Evolutionary conservation across 1,140 invertebrate species (phyloP).

Genomic region (Pectinophora gossypiella): DNA sequence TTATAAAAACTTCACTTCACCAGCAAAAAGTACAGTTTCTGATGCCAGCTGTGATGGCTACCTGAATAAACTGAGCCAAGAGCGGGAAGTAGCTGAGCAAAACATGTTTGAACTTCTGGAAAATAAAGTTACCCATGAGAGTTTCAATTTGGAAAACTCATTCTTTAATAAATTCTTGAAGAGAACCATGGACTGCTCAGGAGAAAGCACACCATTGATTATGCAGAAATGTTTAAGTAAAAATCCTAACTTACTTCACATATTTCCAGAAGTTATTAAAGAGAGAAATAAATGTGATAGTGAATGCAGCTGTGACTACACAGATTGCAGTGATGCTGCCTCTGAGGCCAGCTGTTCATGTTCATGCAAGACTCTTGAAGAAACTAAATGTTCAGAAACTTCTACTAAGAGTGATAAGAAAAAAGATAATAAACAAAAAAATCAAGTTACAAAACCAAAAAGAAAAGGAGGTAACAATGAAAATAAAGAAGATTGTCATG

Average conservation of each 20-base stretch:
- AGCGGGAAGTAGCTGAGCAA: conserved; percentile 77
- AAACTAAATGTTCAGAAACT: conserved; percentile 7
- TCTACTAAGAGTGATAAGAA: conserved; percentile 14
- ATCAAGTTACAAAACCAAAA: conserved; percentile 19
- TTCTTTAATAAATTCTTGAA: conserved; percentile 76
- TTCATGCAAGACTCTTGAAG: conserved; percentile 49
- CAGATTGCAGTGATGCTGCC: conserved; percentile 50
- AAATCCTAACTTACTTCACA: conserved; percentile 52
- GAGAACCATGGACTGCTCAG: conserved; percentile 57
- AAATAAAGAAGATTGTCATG: conserved; percentile 49
- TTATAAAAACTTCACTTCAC: conserved; percentile 57
- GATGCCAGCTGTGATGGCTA: conserved; percentile 62
- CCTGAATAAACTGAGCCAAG: conserved; percentile 51
- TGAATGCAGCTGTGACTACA: conserved; percentile 55
- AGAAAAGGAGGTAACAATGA: conserved; percentile 32
- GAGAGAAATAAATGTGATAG: conserved; percentile 26
- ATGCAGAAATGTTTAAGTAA: conserved; percentile 53
- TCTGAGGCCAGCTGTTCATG: conserved; percentile 43
- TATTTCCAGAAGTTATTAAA: conserved; percentile 30
- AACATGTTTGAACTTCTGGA: conserved; percentile 84
- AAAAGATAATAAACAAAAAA: conserved; percentile 18
- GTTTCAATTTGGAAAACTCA: conserved; percentile 83
- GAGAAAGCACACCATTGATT: conserved; percentile 59
- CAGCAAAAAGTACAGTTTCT: conserved; percentile 44
- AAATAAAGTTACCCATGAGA: conserved; percentile 80